A percentile compares a stretch with the other conserved stretches of the same genome.
Conservation (phyloP, 2,888 invertebrate genomes). For the Rapana venosa region DNA sequence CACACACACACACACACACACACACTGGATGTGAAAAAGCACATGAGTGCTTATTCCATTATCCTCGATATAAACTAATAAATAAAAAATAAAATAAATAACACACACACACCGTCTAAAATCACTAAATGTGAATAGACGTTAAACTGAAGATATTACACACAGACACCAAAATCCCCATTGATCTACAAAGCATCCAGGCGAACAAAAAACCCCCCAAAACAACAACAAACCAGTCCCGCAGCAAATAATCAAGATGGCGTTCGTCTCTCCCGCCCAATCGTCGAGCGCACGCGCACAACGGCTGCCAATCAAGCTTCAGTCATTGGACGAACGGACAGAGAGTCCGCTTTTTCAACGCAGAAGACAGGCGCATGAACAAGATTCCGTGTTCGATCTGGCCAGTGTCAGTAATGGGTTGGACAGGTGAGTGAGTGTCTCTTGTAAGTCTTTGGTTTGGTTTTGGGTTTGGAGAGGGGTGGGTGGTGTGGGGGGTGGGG, state of each 20-base stretch:
- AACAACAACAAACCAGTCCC: neutral
- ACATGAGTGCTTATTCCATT: too few relatives aligned
- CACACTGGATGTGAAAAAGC: neutral
- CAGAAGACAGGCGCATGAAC: conserved; percentile 57
- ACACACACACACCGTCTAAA: too few relatives aligned
- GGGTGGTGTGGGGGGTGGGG: too few relatives aligned
- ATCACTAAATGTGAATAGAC: too few relatives aligned
- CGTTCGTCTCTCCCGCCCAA: neutral
- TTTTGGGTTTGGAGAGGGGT: too few relatives aligned
- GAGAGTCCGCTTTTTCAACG: conserved; percentile 69
- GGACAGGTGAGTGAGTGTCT: conserved; percentile 4
- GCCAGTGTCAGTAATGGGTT: neutral
- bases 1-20: too few relatives aligned
- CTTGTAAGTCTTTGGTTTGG: too few relatives aligned
- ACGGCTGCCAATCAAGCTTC: conserved; percentile 55
- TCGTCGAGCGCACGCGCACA: neutral
- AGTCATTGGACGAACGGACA: conserved; percentile 66
- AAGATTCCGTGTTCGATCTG: conserved; percentile 39
- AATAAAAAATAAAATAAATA: too few relatives aligned
- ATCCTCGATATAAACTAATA: too few relatives aligned
- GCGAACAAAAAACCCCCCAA: neutral
- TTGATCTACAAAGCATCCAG: neutral
- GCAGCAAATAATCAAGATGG: neutral
- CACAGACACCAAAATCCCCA: neutral
- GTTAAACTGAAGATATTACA: too few relatives aligned